phyloP scores from a whole-genome alignment of 2,888 invertebrate genomes.

The Drosophila anceps region DNA sequence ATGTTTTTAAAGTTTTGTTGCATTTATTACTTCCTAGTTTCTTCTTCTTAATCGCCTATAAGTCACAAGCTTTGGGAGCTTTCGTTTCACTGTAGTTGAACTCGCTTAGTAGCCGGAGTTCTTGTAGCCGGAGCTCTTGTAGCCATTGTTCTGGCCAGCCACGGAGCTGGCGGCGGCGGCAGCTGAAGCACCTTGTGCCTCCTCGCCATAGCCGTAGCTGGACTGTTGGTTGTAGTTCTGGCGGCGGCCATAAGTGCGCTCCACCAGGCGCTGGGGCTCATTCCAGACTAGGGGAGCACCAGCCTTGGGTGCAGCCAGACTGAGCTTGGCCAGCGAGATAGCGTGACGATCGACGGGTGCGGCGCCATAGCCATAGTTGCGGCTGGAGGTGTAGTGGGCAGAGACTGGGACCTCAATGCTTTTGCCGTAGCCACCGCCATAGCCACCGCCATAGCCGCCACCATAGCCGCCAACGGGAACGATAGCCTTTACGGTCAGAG shows the following conservation, averaged over 20 bases:
- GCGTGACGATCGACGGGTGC: slow-evolving; percentile 63
- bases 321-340: slow-evolving; percentile 62
- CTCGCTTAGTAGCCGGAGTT: slow-evolving; percentile 43
- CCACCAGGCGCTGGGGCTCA: slow-evolving; percentile 39
- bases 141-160: slow-evolving; percentile 26
- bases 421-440: slow-evolving; percentile 48
- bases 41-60: slow-evolving; percentile 34
- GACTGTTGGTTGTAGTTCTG: slow-evolving; percentile 39
- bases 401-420: slow-evolving; percentile 53
- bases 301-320: slow-evolving; percentile 63
- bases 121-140: slow-evolving; percentile 20
- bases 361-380: slow-evolving; percentile 52
- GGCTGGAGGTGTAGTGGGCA: slow-evolving; percentile 36
- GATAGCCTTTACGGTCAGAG: slow-evolving; percentile 64
- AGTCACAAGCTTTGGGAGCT: slow-evolving; percentile 24
- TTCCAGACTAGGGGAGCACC: slow-evolving; percentile 54
- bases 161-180: slow-evolving; percentile 76
- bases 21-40: slow-evolving; percentile 47
- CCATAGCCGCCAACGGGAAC: slow-evolving; percentile 58
- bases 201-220: slow-evolving; percentile 41
- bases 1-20: slow-evolving; percentile 20
- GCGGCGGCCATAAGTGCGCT: slow-evolving; percentile 42
- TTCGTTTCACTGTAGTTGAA: slow-evolving; percentile 38
- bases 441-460: slow-evolving; percentile 36
- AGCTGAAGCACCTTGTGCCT: slow-evolving; percentile 61